Evolutionary conservation across 2,888 invertebrate species (phyloP), one percentile per base, ranked within the genome.

Genomic region (Agriotes lineatus): DNA sequence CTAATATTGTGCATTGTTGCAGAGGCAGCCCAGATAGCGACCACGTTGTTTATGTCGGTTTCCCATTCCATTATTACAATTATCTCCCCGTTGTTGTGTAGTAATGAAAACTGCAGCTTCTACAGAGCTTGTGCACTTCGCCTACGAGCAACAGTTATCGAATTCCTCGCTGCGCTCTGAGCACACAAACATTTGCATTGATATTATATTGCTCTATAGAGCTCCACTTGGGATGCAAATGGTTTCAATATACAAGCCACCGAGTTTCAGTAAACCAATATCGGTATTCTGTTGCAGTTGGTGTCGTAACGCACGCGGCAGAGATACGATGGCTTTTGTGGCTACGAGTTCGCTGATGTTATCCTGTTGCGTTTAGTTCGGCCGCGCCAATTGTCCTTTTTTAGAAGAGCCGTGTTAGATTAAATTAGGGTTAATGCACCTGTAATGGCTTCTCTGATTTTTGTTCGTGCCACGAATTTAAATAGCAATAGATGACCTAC

Each of bases 161-260:
- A 42, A 44, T 56, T 58, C 19, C 58, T 16, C 7, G 10, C 16
- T 52, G 7, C 52, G 52, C 52, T 52, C 14, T 1, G 16, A 12
- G 33, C 14, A 44, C 19, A 44, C 58, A 39, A 44, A 14, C 42
- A 58, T 58, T 58, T 58, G 58, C 58, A 58, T 42, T 19, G 42
- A 58, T 58, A 58, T 58, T 58, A 42, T 12, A 58, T 58, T 58
- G 58, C 25, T 20, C 22, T 58, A 42, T 44, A 22, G 16, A 58
- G 37, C 19, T 58, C 58, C 7, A 58, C 37, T 58, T 58, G 42
- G n/a, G 25, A 58, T 58, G 39, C 58, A 58, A 58, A 58, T 58
- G 39, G 42, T 58, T 58, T 20, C 42, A 44, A 22, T 39, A 58
- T 25, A 58, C 42, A 25, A 58, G 16, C 57, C 57, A 22, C 18